These are phyloP conservation scores for Anneissia japonica DNA, from an alignment of 35 echinoderm and acorn worm species.

Conservation along the genomic window DNA sequence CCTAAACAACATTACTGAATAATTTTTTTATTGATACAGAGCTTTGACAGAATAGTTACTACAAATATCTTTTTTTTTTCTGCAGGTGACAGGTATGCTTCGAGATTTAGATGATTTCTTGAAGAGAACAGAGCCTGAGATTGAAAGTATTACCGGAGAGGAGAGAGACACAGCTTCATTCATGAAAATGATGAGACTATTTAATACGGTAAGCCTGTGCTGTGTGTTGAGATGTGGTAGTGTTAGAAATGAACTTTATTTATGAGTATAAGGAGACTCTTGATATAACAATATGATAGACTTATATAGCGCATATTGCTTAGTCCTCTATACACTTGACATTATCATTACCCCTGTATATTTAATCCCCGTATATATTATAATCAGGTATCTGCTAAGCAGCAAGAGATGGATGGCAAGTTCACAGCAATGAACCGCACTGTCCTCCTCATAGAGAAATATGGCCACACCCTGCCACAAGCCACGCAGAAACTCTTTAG, in stretches of 20 bases:
- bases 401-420: constrained; percentile 98
- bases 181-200: constrained; percentile 99
- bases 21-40: no score
- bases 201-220: constrained; percentile 62
- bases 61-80: neutral
- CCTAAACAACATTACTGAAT: no score
- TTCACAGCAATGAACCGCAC: constrained; percentile 99
- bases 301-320: neutral
- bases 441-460: constrained; percentile 86
- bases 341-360: neutral
- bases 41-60: no score
- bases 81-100: constrained; percentile 72
- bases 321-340: neutral
- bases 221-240: neutral
- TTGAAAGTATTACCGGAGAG: constrained; percentile 94
- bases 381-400: constrained; percentile 84
- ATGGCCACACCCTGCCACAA: constrained; percentile 72
- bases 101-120: constrained; percentile 78
- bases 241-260: neutral
- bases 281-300: neutral
- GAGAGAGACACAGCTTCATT: constrained; percentile 97
- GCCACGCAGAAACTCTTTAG: constrained; percentile 79
- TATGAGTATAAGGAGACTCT: neutral
- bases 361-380: neutral
- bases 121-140: constrained; percentile 90